Base-by-base conservation (phyloP, 92 coral and sea anemone genomes). In the Paragorgia papillata region DNA sequence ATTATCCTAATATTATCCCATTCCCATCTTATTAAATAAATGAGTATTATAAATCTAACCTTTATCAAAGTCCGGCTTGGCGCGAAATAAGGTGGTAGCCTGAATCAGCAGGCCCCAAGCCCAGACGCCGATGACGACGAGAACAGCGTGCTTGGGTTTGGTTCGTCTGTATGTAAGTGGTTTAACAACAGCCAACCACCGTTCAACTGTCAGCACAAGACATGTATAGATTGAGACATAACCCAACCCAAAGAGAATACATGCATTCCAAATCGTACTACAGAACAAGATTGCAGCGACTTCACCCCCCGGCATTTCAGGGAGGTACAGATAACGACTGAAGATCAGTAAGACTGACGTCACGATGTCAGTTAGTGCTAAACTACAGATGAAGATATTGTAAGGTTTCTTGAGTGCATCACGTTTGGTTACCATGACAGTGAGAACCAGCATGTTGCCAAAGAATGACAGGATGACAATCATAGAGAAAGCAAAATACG, bases 311-410 rank as follows among this genome's bases (percentile, higher is more conserved):
- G 78, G 78, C 78, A 71, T 71, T 8, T 71, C 51, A 33, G 78
- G 63, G 6, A 71, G 78, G 51, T 71, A 71, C 0, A 71, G 63
- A 51, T 71, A 71, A 19, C 78, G 78, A 71, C 78, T 71, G 78
- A 53, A 71, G 10, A 55, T 56, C 35, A 71, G 26, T 50, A 71
- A 54, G 17, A 71, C 26, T 0, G 64, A 57, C 0, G 78, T 71
- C 25, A 71, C 55, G 61, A 54, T 55, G 39, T 71, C 78, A 0
- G 78, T 53, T 7, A 57, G 28, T 0, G 78, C 63, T 51, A 71
- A 34, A 34, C 78, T 71, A 13, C 78, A 71, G 62, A 71, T 71
- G 33, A 71, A 71, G 3, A 71, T 71, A 53, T 71, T 71, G 64
- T 71, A 71, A 5, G 78, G 78, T 32, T 71, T 71, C 37, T 71